Evolutionary conservation across 2,113 vertebrate genomes (phyloP).

Genomic region (Caloenas nicobarica): DNA sequence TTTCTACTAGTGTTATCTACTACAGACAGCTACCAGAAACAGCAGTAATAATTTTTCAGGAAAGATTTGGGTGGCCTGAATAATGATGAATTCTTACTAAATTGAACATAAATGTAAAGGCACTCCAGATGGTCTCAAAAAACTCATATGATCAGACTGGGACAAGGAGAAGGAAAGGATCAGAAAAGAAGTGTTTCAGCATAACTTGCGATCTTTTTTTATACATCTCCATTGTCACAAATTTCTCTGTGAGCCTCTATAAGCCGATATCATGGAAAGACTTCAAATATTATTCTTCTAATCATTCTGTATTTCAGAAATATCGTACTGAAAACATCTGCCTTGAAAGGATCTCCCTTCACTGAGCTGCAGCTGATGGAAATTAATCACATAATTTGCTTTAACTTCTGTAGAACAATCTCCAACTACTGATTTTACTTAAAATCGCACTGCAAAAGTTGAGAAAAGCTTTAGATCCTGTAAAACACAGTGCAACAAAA

Average conservation of each 20-base stretch:
- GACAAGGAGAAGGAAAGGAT: neutral
- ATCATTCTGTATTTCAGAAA: neutral
- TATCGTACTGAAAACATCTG: neutral
- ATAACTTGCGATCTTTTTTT: neutral
- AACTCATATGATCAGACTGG: neutral
- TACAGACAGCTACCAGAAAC: neutral
- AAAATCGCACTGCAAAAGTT: neutral
- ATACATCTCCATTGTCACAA: neutral
- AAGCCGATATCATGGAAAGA: neutral
- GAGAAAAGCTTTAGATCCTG: neutral
- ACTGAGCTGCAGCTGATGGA: neutral
- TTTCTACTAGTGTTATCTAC: neutral
- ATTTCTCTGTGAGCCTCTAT: neutral
- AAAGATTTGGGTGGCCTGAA: neutral
- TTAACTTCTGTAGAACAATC: neutral
- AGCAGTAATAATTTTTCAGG: neutral
- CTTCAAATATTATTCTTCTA: neutral
- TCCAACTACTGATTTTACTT: neutral
- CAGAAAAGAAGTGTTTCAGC: neutral
- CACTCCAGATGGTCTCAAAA: slow-evolving; percentile 1
- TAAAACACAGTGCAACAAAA: neutral
- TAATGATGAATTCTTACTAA: neutral
- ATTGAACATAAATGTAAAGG: neutral
- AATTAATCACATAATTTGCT: slow-evolving; percentile 14
- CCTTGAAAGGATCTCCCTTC: neutral